Conservation (phyloP, 2,888 invertebrate genomes). For the Dicyrtoma fusca region DNA sequence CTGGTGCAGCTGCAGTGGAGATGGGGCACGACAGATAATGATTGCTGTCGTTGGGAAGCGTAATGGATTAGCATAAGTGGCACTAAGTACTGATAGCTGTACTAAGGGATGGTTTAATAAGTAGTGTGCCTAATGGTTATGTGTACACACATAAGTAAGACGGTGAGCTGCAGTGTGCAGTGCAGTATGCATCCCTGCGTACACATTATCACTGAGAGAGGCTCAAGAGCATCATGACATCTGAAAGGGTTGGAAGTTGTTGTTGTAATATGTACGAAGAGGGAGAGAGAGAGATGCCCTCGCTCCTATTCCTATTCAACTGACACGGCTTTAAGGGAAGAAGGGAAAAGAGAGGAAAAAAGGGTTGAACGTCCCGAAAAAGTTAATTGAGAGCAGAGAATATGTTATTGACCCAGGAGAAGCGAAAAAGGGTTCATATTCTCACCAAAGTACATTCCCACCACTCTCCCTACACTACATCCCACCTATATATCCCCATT, state of each 20-base stretch:
- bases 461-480: too few relatives aligned
- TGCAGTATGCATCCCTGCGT: neutral
- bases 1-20: too few relatives aligned
- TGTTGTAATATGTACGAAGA: too few relatives aligned
- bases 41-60: too few relatives aligned
- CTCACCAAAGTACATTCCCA: too few relatives aligned
- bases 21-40: too few relatives aligned
- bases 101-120: neutral
- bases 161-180: neutral
- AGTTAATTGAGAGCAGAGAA: conserved; percentile 36
- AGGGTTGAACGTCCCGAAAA: conserved; percentile 37
- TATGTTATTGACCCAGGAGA: conserved; percentile 40
- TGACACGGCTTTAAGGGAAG: neutral
- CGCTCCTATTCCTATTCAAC: neutral
- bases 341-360: conserved; percentile 19
- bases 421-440: conserved; percentile 15
- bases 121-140: neutral
- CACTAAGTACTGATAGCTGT: neutral
- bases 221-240: too few relatives aligned
- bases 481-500: too few relatives aligned
- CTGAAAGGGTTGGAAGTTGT: too few relatives aligned
- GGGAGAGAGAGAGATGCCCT: too few relatives aligned
- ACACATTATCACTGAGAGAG: neutral
- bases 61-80: neutral
- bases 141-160: too few relatives aligned